These are phyloP conservation scores for Stenchaetothrips biformis DNA, from an alignment of 2,888 invertebrate genomes.

Conservation along the genomic window DNA sequence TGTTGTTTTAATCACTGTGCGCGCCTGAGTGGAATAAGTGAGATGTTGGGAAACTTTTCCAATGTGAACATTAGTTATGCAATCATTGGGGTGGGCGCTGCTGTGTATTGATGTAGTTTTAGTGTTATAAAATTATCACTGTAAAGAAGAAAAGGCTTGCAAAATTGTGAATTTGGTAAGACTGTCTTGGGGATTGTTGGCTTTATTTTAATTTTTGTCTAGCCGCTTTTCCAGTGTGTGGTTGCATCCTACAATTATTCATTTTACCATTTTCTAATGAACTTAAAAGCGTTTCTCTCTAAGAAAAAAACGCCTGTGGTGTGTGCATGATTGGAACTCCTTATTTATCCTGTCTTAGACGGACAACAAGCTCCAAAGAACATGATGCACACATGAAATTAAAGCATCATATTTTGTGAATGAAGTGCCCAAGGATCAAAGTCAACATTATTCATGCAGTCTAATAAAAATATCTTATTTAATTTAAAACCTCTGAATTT, in stretches of 20 bases:
- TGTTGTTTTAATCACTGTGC: neutral
- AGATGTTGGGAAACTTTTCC: neutral
- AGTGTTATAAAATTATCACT: neutral
- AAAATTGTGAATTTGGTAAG: neutral
- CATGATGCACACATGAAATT: no score
- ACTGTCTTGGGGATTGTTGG: neutral
- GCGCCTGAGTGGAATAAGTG: neutral
- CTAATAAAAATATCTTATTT: neutral
- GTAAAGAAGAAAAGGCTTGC: neutral
- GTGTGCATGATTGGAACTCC: no score
- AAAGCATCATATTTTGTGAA: neutral
- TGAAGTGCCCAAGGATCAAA: neutral
- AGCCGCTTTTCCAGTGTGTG: neutral
- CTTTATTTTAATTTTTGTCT: neutral
- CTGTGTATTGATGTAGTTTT: neutral
- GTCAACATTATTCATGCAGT: neutral
- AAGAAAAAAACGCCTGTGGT: no score
- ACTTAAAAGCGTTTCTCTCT: neutral
- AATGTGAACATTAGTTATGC: neutral
- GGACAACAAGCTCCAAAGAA: no score
- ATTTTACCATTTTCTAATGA: neutral
- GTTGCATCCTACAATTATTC: neutral
- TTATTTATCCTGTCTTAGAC: no score
- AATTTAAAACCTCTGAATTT: neutral
- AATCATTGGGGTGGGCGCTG: neutral